Evolutionary conservation across 2,797 vertebrate species (phyloP), one percentile per base, ranked within the genome.

Genomic region (Linurgus olivaceus): DNA sequence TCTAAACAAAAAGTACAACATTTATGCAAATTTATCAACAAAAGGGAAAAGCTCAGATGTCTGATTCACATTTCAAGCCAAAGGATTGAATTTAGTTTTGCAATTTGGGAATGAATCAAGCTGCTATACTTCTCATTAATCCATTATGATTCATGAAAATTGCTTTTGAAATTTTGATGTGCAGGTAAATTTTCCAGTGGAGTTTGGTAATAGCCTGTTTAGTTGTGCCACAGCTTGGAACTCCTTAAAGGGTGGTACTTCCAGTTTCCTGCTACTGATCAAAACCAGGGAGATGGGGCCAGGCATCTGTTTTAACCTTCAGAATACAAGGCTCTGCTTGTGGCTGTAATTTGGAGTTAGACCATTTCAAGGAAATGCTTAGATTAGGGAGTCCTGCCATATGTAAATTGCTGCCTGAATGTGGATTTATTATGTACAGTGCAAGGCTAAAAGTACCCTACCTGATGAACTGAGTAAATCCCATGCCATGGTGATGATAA

Each of bases 71-170:
- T 83, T 93, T 90, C 47, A 86, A 73, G 37, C 48, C 40, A 55
- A 71, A 93, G 45, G 59, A 33, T 24, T 78, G 15, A 67, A 63
- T 91, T 74, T 61, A 44, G 19, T 83, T 94, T 65, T 88, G n/a
- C 54, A 45, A 13, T 80, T 31, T 54, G 79, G 62, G 28, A 86
- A 48, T 80, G 33, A 85, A 77, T 93, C 21, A 42, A 55, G 29
- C 26, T 65, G 19, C 63, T 73, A 0, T 33, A 0, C 51, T 23
- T 78, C 42, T 58, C 59, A 26, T 87, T 77, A 77, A 57, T 83
- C 57, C 24, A 5, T 51, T 76, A 6, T 26, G 35, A 75, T 51
- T 77, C 50, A n/a, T 50, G 47, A 42, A 62, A 75, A 68, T 40
- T 25, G 7, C 31, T 73, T 58, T 4, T 6, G 45, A 15, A 54